These are phyloP conservation scores for Riparia riparia DNA, from an alignment of 2,113 vertebrate genomes.

Conservation along the genomic window DNA sequence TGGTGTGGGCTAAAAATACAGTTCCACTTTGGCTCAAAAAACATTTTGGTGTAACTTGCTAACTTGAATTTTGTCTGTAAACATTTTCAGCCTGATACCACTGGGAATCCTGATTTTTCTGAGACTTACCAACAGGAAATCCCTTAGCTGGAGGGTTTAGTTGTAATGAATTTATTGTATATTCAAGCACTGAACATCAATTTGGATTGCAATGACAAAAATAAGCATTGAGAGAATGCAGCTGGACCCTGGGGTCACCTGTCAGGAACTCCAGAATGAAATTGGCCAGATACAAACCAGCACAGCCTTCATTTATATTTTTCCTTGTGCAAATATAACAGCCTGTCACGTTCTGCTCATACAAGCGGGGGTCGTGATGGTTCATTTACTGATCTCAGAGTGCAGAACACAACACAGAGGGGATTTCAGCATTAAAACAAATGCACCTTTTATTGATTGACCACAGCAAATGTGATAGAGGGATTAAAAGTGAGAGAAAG, in stretches of 20 bases:
- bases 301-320: neutral
- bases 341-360: too few species aligned
- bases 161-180: slow-evolving; percentile 58
- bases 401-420: too few species aligned
- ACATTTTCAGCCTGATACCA: neutral
- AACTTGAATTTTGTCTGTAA: slow-evolving; percentile 53
- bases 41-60: neutral
- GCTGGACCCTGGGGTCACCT: slow-evolving; percentile 15
- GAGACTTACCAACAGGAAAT: slow-evolving; percentile 58
- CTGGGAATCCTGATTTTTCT: slow-evolving; percentile 38
- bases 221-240: slow-evolving; percentile 16
- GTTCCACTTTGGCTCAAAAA: neutral
- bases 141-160: slow-evolving; percentile 18
- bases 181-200: neutral
- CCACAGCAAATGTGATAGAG: too few species aligned
- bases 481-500: too few species aligned
- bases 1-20: neutral
- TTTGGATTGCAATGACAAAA: slow-evolving; percentile 56
- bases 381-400: too few species aligned
- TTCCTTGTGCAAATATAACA: neutral
- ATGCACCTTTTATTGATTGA: too few species aligned
- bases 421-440: too few species aligned
- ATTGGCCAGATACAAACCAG: slow-evolving; percentile 21
- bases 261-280: slow-evolving; percentile 56
- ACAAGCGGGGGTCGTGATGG: too few species aligned